Conservation (phyloP, 2,113 vertebrate genomes). For the Ahaetulla prasina region DNA sequence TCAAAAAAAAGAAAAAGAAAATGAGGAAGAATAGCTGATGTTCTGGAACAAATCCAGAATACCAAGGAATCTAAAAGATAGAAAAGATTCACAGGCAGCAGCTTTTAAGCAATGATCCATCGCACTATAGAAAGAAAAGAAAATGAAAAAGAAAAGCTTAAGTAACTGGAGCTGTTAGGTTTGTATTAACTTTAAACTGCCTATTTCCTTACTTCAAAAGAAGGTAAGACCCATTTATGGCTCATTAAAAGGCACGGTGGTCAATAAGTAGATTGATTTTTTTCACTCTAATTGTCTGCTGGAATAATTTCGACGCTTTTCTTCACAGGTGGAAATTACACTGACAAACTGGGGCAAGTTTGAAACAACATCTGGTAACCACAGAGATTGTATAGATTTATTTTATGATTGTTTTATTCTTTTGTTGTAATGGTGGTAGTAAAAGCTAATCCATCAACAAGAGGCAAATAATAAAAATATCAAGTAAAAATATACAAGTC, state of each 20-base stretch:
- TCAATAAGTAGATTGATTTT: neutral
- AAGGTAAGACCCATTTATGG: neutral
- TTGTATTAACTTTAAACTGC: neutral
- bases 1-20: neutral
- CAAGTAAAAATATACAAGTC: neutral
- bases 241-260: neutral
- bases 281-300: neutral
- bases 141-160: neutral
- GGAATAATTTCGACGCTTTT: neutral
- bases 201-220: neutral
- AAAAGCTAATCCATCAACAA: neutral
- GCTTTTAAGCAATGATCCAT: neutral
- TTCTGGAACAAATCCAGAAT: neutral
- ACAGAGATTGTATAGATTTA: neutral
- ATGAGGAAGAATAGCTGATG: neutral
- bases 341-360: neutral
- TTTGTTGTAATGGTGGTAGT: neutral
- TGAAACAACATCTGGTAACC: neutral
- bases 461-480: neutral
- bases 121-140: neutral
- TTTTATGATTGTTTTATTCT: neutral
- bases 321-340: neutral
- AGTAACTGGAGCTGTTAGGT: neutral
- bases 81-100: neutral
- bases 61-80: neutral